A percentile compares a stretch with the other conserved stretches of the same genome.
These are phyloP conservation scores for Cyphomyrus discorhynchus DNA, from an alignment of 2,113 vertebrate genomes.

Conservation along the genomic window DNA sequence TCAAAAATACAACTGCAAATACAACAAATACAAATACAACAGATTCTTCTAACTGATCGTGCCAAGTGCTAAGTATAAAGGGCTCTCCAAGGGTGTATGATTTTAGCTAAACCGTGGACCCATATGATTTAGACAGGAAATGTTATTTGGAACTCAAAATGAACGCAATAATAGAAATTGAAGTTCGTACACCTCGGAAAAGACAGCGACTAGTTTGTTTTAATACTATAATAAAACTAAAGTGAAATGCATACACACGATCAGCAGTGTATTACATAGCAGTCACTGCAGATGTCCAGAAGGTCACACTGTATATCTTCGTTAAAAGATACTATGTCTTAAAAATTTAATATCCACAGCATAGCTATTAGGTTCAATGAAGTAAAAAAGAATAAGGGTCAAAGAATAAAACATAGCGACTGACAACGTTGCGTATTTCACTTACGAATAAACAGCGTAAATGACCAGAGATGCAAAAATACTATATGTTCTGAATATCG, in stretches of 20 bases:
- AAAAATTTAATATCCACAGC: background rate
- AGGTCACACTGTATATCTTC: background rate
- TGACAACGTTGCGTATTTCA: background rate
- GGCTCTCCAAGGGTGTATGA: background rate
- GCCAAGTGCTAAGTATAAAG: background rate
- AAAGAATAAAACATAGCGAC: background rate
- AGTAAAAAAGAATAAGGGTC: background rate
- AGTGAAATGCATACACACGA: background rate
- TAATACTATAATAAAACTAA: background rate
- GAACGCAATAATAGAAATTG: background rate
- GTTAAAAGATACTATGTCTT: background rate
- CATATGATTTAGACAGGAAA: background rate
- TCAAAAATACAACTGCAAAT: background rate
- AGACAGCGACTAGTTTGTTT: background rate
- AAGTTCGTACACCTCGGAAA: background rate
- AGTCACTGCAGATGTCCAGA: background rate
- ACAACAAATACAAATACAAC: background rate
- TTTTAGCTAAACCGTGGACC: background rate
- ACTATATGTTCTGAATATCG: background rate
- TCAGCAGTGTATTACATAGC: background rate
- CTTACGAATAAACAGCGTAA: background rate
- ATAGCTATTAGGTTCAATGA: background rate
- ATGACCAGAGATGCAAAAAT: background rate
- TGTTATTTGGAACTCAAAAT: background rate
- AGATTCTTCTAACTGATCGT: background rate